Evolutionary conservation across 2,113 vertebrate genomes (phyloP).

Genomic region (Hiodon tergisus): DNA sequence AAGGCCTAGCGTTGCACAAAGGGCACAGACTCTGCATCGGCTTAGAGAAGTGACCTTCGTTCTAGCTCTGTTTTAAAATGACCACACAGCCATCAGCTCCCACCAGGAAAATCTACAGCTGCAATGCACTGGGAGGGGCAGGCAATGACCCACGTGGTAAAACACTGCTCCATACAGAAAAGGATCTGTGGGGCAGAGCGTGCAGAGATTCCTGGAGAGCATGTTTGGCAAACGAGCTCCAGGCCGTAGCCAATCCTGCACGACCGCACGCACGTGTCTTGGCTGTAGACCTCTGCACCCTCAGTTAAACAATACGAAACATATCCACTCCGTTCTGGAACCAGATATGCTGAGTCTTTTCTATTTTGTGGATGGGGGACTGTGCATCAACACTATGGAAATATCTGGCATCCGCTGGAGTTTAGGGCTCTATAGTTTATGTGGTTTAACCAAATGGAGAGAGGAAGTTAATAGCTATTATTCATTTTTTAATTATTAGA

Average conservation of each 20-base stretch:
- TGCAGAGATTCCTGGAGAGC: not conserved
- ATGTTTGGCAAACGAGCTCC: not conserved
- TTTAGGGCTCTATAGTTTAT: too few species aligned
- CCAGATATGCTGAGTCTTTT: too few species aligned
- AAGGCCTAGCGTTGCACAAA: constrained; percentile 19
- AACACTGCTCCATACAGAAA: constrained; percentile 2
- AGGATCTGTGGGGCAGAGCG: not conserved
- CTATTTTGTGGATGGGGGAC: too few species aligned
- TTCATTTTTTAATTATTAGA: too few species aligned
- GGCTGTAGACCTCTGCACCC: too few species aligned
- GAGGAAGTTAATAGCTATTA: too few species aligned
- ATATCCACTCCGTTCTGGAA: too few species aligned
- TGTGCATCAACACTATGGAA: too few species aligned
- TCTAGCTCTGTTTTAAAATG: constrained; percentile 21
- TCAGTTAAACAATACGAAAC: too few species aligned
- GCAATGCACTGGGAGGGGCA: constrained; percentile 26
- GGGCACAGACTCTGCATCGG: not conserved
- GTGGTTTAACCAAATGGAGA: too few species aligned
- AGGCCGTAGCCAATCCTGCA: not conserved
- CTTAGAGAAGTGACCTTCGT: not conserved
- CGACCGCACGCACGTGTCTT: too few species aligned
- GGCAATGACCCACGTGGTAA: not conserved
- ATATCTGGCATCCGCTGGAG: too few species aligned
- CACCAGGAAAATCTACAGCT: constrained; percentile 31
- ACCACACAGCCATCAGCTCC: constrained; percentile 27